Conservation (phyloP, 2,113 vertebrate genomes). For the Phrynosoma platyrhinos region DNA sequence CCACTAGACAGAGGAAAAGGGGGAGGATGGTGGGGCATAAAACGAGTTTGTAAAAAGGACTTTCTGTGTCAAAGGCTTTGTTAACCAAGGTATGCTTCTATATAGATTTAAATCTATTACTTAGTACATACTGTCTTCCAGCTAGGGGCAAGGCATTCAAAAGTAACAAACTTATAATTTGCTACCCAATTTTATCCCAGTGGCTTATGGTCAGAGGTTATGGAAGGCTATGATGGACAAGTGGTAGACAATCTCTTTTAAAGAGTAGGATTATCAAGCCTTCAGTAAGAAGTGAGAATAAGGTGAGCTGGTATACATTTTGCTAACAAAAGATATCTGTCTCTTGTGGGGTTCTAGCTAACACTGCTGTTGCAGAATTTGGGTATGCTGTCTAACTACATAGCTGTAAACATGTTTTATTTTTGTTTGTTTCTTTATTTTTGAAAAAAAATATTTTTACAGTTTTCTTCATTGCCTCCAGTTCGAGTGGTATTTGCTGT, state of each 20-base stretch:
- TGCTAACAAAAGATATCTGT: background rate
- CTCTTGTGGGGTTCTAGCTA: background rate
- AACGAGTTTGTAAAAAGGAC: no score
- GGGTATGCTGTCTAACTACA: background rate
- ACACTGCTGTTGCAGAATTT: background rate
- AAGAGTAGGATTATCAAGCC: background rate
- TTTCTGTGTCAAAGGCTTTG: no score
- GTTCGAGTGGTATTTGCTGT: conserved; percentile 96
- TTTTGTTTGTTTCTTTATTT: conserved; percentile 24
- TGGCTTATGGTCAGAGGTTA: background rate
- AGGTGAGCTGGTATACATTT: background rate
- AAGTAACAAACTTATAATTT: background rate
- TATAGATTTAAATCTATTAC: background rate
- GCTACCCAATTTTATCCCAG: background rate
- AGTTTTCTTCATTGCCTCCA: conserved; percentile 97
- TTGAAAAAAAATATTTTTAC: conserved; percentile 56
- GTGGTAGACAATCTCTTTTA: no score
- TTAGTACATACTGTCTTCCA: background rate
- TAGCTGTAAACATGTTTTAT: background rate
- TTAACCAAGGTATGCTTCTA: background rate
- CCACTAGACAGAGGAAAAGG: no score
- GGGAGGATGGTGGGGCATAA: no score
- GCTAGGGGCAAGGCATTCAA: background rate
- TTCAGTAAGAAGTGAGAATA: background rate
- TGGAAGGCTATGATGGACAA: background rate